Evolutionary conservation across 2,888 invertebrate species (phyloP), one percentile per base, ranked within the genome.

Genomic region (Cryptus armator): DNA sequence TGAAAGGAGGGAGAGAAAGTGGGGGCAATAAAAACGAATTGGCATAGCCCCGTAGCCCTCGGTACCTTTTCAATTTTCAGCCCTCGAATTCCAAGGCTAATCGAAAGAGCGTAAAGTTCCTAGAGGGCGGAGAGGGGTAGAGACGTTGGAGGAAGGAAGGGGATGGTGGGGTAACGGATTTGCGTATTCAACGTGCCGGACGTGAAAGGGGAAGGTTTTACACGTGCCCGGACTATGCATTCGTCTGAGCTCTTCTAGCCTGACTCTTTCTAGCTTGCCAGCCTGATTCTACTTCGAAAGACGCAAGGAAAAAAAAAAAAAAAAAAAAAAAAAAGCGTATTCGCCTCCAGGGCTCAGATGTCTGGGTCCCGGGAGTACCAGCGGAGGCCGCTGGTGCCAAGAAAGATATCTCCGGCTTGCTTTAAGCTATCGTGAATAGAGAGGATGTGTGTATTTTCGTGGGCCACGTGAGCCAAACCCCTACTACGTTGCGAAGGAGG

Each of bases 181-280:
- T 83, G 82, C 83, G 83, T 78, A 83, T 83, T 83, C 83, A 74
- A 68, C 67, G 83, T 32, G 43, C 72, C 44, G 83, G 68, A 83
- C 59, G 51, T 24, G 59, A 48, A 71, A 68, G 46, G 67, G 51
- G 59, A 68, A 72, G 78, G 72, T 74, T 83, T 70, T 78, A 78
- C 83, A 83, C 83, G 83, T 83, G 83, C 83, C 78, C 62, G 74
- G 78, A 83, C 83, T 78, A 74, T 78, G 83, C 74, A 83, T 83
- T 83, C 72, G 78, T 74, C 83, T 56, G 56, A 56, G 77, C 83
- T 83, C 83, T 79, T 83, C 53, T 74, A 67, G 74, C 70, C 32
- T 10, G 19, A 51, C 19, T 62, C 64, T 78, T 77, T 72, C 67
- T 72, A 10, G 56, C 82, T 56, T 67, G 76, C 76, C 77, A 67